These are phyloP conservation scores for Melieria omissa DNA, from an alignment of 2,888 invertebrate species.

Conservation along the genomic window DNA sequence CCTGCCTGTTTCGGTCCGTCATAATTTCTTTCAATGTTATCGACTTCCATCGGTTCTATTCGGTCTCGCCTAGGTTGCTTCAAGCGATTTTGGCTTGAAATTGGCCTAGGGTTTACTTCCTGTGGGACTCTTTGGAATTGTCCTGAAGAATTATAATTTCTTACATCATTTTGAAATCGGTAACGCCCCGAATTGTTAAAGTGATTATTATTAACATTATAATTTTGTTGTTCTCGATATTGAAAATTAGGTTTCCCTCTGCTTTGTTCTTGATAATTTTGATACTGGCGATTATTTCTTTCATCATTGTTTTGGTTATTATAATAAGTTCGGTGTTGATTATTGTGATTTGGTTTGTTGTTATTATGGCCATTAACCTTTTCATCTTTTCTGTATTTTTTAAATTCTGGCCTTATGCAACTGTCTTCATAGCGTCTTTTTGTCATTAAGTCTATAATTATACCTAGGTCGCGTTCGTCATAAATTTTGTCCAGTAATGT, in stretches of 20 bases:
- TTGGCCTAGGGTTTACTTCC: slow-evolving; percentile 30
- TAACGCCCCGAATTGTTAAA: slow-evolving; percentile 3
- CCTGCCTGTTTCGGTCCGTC: slow-evolving; percentile 13
- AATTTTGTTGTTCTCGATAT: slow-evolving; percentile 8
- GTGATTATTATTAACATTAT: slow-evolving; percentile 14
- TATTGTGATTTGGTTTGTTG: neutral
- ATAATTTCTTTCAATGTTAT: slow-evolving; percentile 20
- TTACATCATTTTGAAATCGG: neutral
- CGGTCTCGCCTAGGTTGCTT: slow-evolving; percentile 27
- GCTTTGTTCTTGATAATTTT: slow-evolving; percentile 7
- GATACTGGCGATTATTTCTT: slow-evolving; percentile 12
- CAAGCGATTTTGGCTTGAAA: slow-evolving; percentile 24
- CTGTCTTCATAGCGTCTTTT: slow-evolving; percentile 25
- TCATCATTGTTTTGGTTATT: slow-evolving; percentile 14
- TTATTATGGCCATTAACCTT: neutral
- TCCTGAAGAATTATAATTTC: neutral
- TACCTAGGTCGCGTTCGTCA: slow-evolving; percentile 12
- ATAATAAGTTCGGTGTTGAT: neutral
- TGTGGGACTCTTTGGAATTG: slow-evolving; percentile 9
- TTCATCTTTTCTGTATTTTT: slow-evolving; percentile 22
- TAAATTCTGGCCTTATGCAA: slow-evolving; percentile 27
- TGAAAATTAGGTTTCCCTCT: slow-evolving; percentile 1
- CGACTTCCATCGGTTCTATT: slow-evolving; percentile 23
- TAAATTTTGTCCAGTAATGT: slow-evolving; percentile 34
- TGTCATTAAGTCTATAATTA: slow-evolving; percentile 26